These are phyloP conservation scores for Tiliacea citrago DNA, from an alignment of 2,888 invertebrate genomes.

Conservation along the genomic window DNA sequence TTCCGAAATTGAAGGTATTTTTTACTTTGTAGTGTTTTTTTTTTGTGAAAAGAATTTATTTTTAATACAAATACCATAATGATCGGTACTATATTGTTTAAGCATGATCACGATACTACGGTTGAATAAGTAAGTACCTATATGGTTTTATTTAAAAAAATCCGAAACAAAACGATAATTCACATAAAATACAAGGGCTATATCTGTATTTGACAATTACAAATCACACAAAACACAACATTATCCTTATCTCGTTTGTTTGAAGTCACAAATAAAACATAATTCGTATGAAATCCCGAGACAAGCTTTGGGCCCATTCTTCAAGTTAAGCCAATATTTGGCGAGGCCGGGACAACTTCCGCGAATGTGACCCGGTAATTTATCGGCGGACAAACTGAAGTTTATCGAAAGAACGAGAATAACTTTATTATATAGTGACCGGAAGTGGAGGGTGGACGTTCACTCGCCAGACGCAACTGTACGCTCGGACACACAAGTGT, in stretches of 20 bases:
- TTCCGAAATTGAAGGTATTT: too few species aligned
- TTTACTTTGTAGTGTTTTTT: too few species aligned
- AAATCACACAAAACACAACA: slow-evolving; percentile 63
- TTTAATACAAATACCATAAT: too few species aligned
- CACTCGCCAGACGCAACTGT: slow-evolving; percentile 68
- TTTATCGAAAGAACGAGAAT: slow-evolving; percentile 90
- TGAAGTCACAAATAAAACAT: slow-evolving; percentile 73
- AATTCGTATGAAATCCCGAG: slow-evolving; percentile 81
- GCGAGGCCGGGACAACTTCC: slow-evolving; percentile 79
- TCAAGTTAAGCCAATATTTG: slow-evolving; percentile 90
- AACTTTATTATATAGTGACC: slow-evolving; percentile 91
- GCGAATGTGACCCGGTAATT: slow-evolving; percentile 87
- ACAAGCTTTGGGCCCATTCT: slow-evolving; percentile 78
- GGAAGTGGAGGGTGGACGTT: slow-evolving; percentile 81
- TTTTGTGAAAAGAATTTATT: too few species aligned
- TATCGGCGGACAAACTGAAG: slow-evolving; percentile 89
- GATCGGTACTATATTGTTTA: too few species aligned
- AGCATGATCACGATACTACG: too few species aligned
- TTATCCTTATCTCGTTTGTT: slow-evolving; percentile 73
- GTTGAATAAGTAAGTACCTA: too few species aligned
- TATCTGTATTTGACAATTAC: slow-evolving; percentile 43
- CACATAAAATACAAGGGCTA: not conserved
- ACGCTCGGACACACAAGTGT: slow-evolving; percentile 71
- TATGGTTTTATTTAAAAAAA: not conserved
- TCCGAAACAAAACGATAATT: not conserved